Evolutionary conservation across 2,113 vertebrate species (phyloP).

Genomic region (Poeciliopsis turrubarensis): DNA sequence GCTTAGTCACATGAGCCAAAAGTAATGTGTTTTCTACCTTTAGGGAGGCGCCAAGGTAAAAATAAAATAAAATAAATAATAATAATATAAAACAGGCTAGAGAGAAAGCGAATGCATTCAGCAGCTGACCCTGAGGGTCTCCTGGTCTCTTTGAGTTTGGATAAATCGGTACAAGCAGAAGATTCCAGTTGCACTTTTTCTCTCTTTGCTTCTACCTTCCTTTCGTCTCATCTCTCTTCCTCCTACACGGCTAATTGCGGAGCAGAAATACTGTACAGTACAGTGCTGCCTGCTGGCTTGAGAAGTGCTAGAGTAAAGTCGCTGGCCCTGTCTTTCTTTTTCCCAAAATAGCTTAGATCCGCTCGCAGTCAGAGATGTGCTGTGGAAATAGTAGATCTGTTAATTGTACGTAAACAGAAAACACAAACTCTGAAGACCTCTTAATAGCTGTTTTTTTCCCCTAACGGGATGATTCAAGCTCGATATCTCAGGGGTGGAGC

Average conservation of each 20-base stretch:
- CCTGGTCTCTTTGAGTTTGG: conserved; percentile 19
- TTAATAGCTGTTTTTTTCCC: conserved; percentile 46
- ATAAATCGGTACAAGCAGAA: conserved; percentile 9
- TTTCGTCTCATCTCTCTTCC: conserved; percentile 53
- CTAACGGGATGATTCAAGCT: conserved; percentile 43
- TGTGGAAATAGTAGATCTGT: conserved; percentile 8
- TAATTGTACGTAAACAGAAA: conserved; percentile 25
- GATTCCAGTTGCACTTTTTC: conserved; percentile 13
- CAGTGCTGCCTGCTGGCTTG: conserved; percentile 42
- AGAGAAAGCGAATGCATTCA: conserved; percentile 25
- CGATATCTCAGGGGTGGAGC: conserved; percentile 61
- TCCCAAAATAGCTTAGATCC: conserved; percentile 43
- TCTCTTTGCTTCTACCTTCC: conserved; percentile 12
- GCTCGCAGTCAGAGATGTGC: conserved; percentile 35
- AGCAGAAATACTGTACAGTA: conserved; percentile 32
- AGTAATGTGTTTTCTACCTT: conserved; percentile 26
- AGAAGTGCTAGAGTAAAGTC: conserved; percentile 43
- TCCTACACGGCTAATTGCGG: conserved; percentile 61
- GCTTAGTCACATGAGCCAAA: conserved; percentile 35
- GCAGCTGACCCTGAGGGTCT: conserved; percentile 11
- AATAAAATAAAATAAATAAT: not conserved
- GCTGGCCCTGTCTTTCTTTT: conserved; percentile 28
- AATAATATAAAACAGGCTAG: not conserved
- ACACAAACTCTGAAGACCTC: conserved; percentile 31
- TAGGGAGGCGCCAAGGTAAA: conserved; percentile 6